Evolutionary conservation across 1,140 invertebrate genomes (phyloP), one percentile per base, ranked within the genome.

Genomic region (Dryas iulia): DNA sequence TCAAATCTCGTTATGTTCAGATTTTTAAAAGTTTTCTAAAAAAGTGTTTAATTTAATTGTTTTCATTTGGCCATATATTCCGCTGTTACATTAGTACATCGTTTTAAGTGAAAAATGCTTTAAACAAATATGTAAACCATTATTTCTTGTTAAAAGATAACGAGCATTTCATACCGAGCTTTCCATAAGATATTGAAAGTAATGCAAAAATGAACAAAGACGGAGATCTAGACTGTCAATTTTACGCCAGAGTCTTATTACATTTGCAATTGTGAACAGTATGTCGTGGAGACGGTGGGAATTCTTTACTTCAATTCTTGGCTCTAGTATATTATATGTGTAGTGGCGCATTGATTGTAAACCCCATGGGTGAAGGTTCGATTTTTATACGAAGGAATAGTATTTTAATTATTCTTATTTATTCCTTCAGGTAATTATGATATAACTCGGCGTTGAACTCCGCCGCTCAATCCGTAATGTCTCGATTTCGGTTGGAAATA

Each of bases 221-320:
- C 39, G 39, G 39, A 8, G 39, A 18, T 10, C 39, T 47, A 47
- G 39, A 21, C 39, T 47, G 39, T 47, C 39, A 47, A 47, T 47
- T 47, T 47, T 47, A 47, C 39, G 18, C 8, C 14, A 47, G 35
- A 47, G 39, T 18, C 39, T 47, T 47, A 47, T 47, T 47, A 47
- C 39, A 47, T 47, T 47, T 47, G 39, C 39, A 47, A 47, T 47
- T 47, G 39, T 47, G 39, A 47, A 47, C 21, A 47, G 39, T 47
- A 21, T 18, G 39, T 47, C 39, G 39, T 21, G 39, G 2, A 21
- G 21, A 21, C 18, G 18, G 14, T 47, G 39, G 14, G 3, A 47
- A 47, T 47, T 47, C 39, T 47, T 47, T 47, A 18, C 39, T 47
- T 47, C 18, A 11, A 21, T 47, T 47, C 39, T 47, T 47, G 21